Base-by-base conservation (phyloP, 2,888 invertebrate species). In the Notodonta dromedarius region DNA sequence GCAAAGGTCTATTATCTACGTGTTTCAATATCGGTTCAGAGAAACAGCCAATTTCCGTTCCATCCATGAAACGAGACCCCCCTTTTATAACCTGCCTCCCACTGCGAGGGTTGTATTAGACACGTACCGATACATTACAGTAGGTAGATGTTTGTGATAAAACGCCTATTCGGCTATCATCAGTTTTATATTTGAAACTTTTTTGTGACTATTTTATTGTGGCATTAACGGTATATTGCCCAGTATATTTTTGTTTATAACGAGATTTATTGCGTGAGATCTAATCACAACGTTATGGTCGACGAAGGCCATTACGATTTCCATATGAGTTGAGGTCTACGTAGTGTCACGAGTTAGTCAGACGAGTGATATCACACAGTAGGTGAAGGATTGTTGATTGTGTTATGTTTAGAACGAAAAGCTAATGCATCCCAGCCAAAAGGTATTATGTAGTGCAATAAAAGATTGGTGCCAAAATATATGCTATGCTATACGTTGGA, bases 281-380 rank as follows among this genome's bases (percentile, higher is more conserved):
- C 56, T 66, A 71, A 79, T 76, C 70, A 67, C 58, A 71, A 60
- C 61, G 52, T 64, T 69, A 73, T 68, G 64, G 63, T 42, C 62
- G 53, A 64, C 67, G 78, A 82, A 84, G 84, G 84, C 59, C 78
- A 62, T 62, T 74, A 61, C 69, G 70, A 79, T 82, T 80, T 79
- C 76, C 81, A 83, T 84, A 74, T 67, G 73, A 69, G 70, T 67
- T 69, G 69, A 78, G 73, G 70, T 71, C 69, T 61, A 61, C 63
- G 67, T 74, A 72, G 72, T 76, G 78, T 75, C 80, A 77, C 67
- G 70, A 61, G 71, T 76, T 73, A 74, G 66, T 71, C 71, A 73
- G 67, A 67, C 60, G 62, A 73, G 71, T 83, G 83, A 83, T 77
- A 73, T 77, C 71, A 76, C 69, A 65, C 70, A 61, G 63, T 62